Evolutionary conservation across 2,797 vertebrate genomes (phyloP).

Genomic region (Myotis planiceps): DNA sequence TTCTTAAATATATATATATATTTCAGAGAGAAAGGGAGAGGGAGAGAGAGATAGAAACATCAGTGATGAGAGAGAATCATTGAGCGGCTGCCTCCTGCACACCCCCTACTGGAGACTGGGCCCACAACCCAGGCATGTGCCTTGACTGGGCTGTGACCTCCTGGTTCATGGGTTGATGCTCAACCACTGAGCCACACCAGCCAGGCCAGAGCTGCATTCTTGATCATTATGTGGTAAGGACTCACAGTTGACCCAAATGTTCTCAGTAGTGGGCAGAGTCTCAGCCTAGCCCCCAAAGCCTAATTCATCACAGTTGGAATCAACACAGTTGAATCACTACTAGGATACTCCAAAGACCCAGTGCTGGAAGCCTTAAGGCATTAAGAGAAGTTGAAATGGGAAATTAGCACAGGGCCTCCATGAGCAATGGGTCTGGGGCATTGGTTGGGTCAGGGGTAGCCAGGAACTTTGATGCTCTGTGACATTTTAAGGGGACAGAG

Average conservation of each 20-base stretch:
- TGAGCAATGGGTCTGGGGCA: fast-evolving
- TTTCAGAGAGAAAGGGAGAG: too few relatives aligned
- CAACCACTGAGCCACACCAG: too few relatives aligned
- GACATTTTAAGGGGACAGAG: not conserved
- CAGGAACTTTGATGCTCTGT: not conserved
- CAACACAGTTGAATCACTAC: not conserved
- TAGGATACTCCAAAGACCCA: not conserved
- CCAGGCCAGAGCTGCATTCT: not conserved
- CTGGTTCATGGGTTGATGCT: too few relatives aligned
- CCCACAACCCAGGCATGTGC: too few relatives aligned
- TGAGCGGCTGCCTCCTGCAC: too few relatives aligned
- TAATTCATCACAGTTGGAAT: not conserved
- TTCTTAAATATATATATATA: too few relatives aligned
- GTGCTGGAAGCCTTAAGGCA: not conserved
- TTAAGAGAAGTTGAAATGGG: not conserved
- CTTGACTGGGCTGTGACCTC: too few relatives aligned
- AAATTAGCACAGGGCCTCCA: not conserved
- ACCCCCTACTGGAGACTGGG: too few relatives aligned
- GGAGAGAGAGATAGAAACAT: too few relatives aligned
- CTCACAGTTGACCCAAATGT: not conserved
- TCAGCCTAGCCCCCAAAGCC: not conserved
- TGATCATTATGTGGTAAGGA: not conserved
- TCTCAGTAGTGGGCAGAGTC: not conserved
- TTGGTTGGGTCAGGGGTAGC: not conserved
- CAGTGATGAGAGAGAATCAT: too few relatives aligned